These are phyloP conservation scores for Drosophila equinoxialis DNA, from an alignment of 1,140 invertebrate species.

Conservation along the genomic window DNA sequence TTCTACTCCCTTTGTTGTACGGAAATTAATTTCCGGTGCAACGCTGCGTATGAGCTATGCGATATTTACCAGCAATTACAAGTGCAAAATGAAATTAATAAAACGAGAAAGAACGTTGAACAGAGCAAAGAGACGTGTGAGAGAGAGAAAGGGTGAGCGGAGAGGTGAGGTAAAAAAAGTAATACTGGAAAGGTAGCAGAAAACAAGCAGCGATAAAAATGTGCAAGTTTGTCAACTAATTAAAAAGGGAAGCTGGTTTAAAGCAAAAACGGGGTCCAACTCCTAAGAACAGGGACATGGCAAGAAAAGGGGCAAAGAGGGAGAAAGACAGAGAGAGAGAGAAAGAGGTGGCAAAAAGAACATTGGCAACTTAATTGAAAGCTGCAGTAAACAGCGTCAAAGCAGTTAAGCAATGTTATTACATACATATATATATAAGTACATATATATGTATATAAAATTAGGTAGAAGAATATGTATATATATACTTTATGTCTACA, in stretches of 20 bases:
- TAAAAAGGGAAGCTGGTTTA: constrained; percentile 58
- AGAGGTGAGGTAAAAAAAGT: constrained; percentile 6
- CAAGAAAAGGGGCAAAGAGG: not conserved
- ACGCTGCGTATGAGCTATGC: constrained; percentile 68
- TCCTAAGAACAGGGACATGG: not conserved
- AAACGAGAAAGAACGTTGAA: constrained; percentile 14
- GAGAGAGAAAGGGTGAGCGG: too few relatives aligned
- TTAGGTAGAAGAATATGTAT: too few relatives aligned
- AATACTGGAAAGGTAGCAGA: constrained; percentile 36
- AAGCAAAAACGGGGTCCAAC: constrained; percentile 34
- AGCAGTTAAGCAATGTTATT: constrained; percentile 61
- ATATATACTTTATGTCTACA: constrained; percentile 6
- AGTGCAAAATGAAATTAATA: constrained; percentile 68
- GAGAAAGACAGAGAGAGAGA: constrained; percentile 1
- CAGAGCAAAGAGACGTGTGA: not conserved
- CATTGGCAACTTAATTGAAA: constrained; percentile 71
- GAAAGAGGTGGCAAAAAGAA: constrained; percentile 20
- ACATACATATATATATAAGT: constrained; percentile 37
- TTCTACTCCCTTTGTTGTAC: not conserved
- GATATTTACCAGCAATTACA: constrained; percentile 56
- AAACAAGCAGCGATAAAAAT: constrained; percentile 61
- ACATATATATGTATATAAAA: not conserved
- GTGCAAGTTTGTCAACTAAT: constrained; percentile 61
- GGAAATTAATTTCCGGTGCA: constrained; percentile 68
- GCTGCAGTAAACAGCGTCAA: constrained; percentile 69